A percentile compares a stretch with the other conserved stretches of the same genome.
These are phyloP conservation scores for Gallinago stenura DNA, from an alignment of 2,797 vertebrate species.

Conservation along the genomic window DNA sequence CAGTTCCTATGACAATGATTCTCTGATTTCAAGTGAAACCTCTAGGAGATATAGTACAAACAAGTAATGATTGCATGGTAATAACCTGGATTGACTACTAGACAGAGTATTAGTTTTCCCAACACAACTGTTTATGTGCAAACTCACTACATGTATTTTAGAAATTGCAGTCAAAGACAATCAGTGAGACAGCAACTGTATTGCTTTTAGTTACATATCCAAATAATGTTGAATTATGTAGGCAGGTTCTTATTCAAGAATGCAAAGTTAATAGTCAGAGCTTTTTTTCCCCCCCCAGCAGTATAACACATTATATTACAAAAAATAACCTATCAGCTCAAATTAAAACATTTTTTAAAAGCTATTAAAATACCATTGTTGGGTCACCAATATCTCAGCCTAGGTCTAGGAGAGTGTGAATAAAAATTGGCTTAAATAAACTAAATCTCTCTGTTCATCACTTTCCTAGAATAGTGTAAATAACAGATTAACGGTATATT, in stretches of 20 bases:
- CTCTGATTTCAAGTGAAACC: constrained; percentile 38
- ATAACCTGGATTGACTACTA: constrained; percentile 1
- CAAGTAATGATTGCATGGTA: constrained; percentile 10
- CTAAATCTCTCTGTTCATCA: not conserved
- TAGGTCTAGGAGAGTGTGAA: not conserved
- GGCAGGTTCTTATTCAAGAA: not conserved
- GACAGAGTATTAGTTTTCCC: not conserved
- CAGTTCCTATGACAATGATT: not conserved
- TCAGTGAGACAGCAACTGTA: not conserved
- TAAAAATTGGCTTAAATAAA: constrained; percentile 11
- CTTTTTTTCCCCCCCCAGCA: rapidly evolving
- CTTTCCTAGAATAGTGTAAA: not conserved
- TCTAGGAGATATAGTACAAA: constrained; percentile 32
- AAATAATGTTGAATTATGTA: not conserved
- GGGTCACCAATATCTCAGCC: not conserved
- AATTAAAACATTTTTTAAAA: not conserved
- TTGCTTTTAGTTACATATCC: not conserved
- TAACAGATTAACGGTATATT: not conserved
- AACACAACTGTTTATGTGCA: not conserved
- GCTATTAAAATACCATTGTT: not conserved
- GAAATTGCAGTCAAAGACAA: not conserved
- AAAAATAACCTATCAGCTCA: not conserved
- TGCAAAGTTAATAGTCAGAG: not conserved
- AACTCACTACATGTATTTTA: not conserved
- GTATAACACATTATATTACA: not conserved